Percentiles rank a stretch among this genome's conserved stretches.
Conservation (phyloP, 2,888 invertebrate species). For the Ariolimax columbianus region DNA sequence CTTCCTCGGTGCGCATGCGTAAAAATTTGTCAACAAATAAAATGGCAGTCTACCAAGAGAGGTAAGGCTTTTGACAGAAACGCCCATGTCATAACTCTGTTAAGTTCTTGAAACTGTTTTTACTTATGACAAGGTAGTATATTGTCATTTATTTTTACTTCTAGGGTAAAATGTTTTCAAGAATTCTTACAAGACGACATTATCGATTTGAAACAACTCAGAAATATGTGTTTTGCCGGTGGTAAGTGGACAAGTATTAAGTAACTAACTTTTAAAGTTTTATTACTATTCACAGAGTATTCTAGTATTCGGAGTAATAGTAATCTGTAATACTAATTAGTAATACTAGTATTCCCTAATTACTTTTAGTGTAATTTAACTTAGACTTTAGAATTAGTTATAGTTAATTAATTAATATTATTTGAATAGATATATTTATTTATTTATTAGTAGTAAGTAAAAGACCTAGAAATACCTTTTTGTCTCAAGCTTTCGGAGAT, state of each 20-base stretch:
- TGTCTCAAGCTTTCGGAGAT: too few species aligned
- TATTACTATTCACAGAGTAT: neutral
- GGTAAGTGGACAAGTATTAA: conserved; percentile 16
- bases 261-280: neutral
- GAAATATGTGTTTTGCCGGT: conserved; percentile 90
- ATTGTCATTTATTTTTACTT: conserved; percentile 52
- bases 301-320: too few species aligned
- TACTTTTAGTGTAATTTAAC: neutral
- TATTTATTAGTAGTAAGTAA: too few species aligned
- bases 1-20: too few species aligned
- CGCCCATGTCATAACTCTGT: conserved; percentile 51
- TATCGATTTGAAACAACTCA: conserved; percentile 85
- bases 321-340: too few species aligned
- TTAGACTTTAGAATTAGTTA: neutral
- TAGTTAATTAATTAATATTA: neutral
- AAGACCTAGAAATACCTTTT: too few species aligned
- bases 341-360: neutral
- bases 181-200: conserved; percentile 85
- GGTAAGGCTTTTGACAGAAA: conserved; percentile 57
- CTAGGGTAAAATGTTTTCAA: conserved; percentile 86
- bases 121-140: conserved; percentile 35
- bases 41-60: conserved; percentile 70
- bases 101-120: conserved; percentile 2
- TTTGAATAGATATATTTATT: neutral
- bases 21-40: conserved; percentile 60